A percentile compares a stretch with the other conserved stretches of the same genome.
phyloP scores from a whole-genome alignment of 2,797 vertebrate genomes.

The Hypotaenidia philippensis region DNA sequence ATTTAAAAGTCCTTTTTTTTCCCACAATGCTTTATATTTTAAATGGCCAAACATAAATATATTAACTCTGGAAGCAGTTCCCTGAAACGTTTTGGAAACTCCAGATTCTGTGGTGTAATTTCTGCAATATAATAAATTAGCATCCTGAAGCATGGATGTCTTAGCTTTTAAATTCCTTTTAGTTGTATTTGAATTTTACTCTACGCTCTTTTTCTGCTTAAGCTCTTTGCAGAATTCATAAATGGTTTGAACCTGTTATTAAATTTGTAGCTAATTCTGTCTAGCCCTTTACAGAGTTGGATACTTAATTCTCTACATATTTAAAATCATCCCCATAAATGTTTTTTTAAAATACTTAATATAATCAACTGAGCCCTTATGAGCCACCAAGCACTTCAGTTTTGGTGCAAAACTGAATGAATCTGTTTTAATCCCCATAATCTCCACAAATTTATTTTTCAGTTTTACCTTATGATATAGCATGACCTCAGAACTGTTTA shows the following conservation, averaged over 20 bases:
- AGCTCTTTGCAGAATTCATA: slow-evolving; percentile 5
- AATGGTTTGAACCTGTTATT: not conserved
- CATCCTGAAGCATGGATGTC: not conserved
- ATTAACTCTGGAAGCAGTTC: not conserved
- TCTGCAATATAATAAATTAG: not conserved
- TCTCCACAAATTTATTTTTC: slow-evolving; percentile 35
- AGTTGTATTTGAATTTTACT: not conserved
- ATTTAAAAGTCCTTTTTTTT: not conserved
- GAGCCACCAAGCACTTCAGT: slow-evolving; percentile 44
- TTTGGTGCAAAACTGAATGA: slow-evolving; percentile 64
- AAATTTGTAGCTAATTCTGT: slow-evolving; percentile 54
- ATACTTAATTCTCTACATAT: slow-evolving; percentile 36
- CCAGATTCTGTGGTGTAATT: not conserved
- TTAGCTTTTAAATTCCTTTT: not conserved
- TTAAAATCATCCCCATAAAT: slow-evolving; percentile 64
- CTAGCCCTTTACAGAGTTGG: slow-evolving; percentile 67
- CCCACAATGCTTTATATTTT: not conserved
- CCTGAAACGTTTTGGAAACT: slow-evolving; percentile 2
- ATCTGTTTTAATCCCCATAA: slow-evolving; percentile 55
- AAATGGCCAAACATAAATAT: not conserved
- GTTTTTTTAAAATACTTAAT: slow-evolving; percentile 53
- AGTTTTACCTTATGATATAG: slow-evolving; percentile 33
- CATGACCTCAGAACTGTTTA: not conserved
- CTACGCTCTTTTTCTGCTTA: not conserved
- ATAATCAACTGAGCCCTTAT: slow-evolving; percentile 60